Evolutionary conservation across 2,888 invertebrate genomes (phyloP).

Genomic region (Cepaea hortensis): DNA sequence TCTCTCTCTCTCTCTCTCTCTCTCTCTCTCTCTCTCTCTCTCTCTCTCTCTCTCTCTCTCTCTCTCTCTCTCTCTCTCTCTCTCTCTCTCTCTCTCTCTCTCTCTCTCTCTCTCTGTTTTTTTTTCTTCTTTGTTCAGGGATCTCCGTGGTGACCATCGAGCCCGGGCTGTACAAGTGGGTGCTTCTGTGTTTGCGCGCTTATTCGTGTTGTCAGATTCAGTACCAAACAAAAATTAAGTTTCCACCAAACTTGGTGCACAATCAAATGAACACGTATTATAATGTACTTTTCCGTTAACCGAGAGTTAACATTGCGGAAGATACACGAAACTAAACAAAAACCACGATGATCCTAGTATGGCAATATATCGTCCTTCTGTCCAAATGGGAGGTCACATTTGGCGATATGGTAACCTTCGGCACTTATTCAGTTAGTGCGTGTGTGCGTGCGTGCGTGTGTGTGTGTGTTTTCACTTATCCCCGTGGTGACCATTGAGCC

Average conservation of each 20-base stretch:
- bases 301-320: too few species aligned
- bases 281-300: too few species aligned
- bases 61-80: constrained; percentile 37
- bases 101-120: constrained; percentile 36
- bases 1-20: constrained; percentile 3
- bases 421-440: constrained; percentile 6
- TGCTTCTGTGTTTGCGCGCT: neutral
- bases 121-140: neutral
- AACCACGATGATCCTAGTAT: too few species aligned
- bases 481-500: too few species aligned
- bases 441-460: constrained; percentile 49
- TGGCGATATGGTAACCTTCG: neutral
- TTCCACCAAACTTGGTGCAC: too few species aligned
- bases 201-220: neutral
- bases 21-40: constrained; percentile 24
- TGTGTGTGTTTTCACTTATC: too few species aligned
- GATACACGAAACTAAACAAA: too few species aligned
- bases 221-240: too few species aligned
- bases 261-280: too few species aligned
- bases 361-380: too few species aligned
- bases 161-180: constrained; percentile 70
- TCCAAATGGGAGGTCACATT: too few species aligned
- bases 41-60: constrained; percentile 36
- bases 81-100: constrained; percentile 39
- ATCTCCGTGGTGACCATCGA: constrained; percentile 66